Percentiles rank a stretch among this genome's conserved stretches.
Conservation (phyloP, 1,140 invertebrate species). For the Aphelenchoides besseyi region DNA sequence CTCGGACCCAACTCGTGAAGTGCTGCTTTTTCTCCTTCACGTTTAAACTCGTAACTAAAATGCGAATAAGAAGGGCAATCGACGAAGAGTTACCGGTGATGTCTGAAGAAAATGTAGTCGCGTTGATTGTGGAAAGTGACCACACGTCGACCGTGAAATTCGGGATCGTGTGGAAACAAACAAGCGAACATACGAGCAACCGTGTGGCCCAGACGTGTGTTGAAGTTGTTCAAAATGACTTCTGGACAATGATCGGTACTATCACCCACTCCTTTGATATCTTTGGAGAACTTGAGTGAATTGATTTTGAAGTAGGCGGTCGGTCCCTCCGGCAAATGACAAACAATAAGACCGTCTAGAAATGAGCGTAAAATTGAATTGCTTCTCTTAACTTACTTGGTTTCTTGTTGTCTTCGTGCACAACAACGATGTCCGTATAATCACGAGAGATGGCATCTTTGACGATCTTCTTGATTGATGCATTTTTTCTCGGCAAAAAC, state of each 20-base stretch:
- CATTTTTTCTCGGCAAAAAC: slow-evolving; percentile 74
- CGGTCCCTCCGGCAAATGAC: slow-evolving; percentile 90
- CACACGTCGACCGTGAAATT: slow-evolving; percentile 84
- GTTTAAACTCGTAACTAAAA: slow-evolving; percentile 82
- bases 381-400: slow-evolving; percentile 70
- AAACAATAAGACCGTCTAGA: slow-evolving; percentile 78
- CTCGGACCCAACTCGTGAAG: slow-evolving; percentile 89
- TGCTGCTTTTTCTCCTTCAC: slow-evolving; percentile 75
- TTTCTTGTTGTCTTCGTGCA: slow-evolving; percentile 86
- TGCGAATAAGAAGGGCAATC: slow-evolving; percentile 3
- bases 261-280: slow-evolving; percentile 64
- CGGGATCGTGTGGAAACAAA: slow-evolving; percentile 89
- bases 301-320: slow-evolving; percentile 77
- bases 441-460: slow-evolving; percentile 43
- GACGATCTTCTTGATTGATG: slow-evolving; percentile 78
- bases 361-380: slow-evolving; percentile 22
- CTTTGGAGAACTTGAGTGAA: slow-evolving; percentile 65
- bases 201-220: slow-evolving; percentile 82
- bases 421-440: slow-evolving; percentile 79
- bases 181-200: slow-evolving; percentile 89
- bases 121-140: slow-evolving; percentile 98
- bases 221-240: slow-evolving; percentile 93
- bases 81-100: slow-evolving; percentile 75
- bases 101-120: slow-evolving; percentile 96
- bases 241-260: slow-evolving; percentile 71